These are phyloP conservation scores for Tinamus guttatus DNA, from an alignment of 2,113 vertebrate species.

Conservation along the genomic window DNA sequence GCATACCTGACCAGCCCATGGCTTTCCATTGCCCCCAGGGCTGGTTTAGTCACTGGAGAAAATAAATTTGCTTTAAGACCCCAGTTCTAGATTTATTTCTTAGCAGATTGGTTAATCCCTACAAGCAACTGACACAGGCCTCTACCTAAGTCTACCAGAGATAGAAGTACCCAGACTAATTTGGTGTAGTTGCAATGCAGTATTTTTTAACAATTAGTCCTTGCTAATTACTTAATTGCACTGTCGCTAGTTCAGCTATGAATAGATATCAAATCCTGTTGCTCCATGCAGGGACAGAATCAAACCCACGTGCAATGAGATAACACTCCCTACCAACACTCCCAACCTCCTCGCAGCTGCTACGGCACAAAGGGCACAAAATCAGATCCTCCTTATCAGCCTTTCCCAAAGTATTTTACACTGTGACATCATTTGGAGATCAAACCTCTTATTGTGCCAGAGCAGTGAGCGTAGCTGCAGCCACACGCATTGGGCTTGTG, in stretches of 20 bases:
- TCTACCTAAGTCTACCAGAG: neutral
- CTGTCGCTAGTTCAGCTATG: neutral
- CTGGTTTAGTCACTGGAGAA: neutral
- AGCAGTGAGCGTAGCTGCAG: neutral
- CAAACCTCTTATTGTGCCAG: neutral
- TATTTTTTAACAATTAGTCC: constrained; percentile 50
- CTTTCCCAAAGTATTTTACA: neutral
- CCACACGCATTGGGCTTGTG: too few species aligned
- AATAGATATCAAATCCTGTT: neutral
- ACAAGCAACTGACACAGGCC: neutral
- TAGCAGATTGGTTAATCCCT: neutral
- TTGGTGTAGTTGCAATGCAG: neutral
- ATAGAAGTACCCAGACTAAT: neutral
- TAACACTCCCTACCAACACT: neutral
- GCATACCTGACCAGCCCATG: neutral
- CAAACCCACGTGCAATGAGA: neutral
- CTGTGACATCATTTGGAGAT: neutral
- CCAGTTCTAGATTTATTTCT: constrained; percentile 1
- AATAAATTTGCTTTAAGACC: neutral
- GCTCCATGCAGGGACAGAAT: neutral
- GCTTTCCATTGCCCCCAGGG: neutral
- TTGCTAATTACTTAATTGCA: constrained; percentile 57
- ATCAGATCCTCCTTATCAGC: neutral
- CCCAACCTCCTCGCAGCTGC: neutral
- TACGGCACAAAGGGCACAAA: neutral